phyloP scores from a whole-genome alignment of 2,113 vertebrate species.

The Xerus inauris region DNA sequence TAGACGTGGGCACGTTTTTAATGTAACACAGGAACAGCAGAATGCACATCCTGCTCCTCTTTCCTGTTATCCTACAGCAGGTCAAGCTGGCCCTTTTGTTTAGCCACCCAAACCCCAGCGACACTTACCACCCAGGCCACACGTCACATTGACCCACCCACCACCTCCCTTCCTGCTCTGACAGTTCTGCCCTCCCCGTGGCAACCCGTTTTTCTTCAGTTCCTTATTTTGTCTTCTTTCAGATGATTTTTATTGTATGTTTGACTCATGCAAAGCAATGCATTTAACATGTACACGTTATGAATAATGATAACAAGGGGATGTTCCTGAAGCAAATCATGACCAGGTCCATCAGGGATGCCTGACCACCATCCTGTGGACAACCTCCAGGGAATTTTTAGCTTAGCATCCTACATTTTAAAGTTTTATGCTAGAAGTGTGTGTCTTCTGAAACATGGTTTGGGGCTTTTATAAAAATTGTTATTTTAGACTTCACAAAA shows the following conservation, averaged over 20 bases:
- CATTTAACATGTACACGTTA: not conserved
- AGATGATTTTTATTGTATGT: not conserved
- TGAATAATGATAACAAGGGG: not conserved
- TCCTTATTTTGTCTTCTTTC: not conserved
- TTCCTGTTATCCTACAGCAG: not conserved
- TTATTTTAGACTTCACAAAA: not conserved
- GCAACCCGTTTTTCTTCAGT: not conserved
- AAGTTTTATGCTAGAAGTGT: too few relatives aligned
- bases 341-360: too few relatives aligned
- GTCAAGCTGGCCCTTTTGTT: too few relatives aligned
- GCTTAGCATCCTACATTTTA: not conserved
- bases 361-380: not conserved
- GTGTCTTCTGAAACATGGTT: not conserved
- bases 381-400: not conserved
- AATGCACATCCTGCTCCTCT: not conserved
- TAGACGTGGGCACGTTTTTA: not conserved
- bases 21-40: not conserved
- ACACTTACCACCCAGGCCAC: not conserved
- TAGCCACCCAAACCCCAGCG: accelerated
- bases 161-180: accelerated
- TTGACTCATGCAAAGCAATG: not conserved
- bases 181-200: accelerated
- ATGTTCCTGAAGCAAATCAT: not conserved
- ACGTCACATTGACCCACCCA: accelerated
- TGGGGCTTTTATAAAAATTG: not conserved